Evolutionary conservation across 2,797 vertebrate genomes (phyloP).

Genomic region (Euthynnus affinis): DNA sequence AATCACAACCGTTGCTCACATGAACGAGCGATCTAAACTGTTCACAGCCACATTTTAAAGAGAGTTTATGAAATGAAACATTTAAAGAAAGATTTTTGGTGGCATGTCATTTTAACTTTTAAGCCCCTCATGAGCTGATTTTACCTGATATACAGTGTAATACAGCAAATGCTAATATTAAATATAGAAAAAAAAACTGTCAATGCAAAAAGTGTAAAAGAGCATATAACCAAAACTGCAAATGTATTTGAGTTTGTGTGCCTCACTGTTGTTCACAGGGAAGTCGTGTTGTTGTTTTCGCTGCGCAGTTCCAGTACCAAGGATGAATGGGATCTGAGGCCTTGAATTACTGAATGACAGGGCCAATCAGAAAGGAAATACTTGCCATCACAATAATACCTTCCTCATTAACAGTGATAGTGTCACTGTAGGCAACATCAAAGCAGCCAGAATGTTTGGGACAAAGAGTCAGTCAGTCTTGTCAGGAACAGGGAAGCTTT

Average conservation of each 20-base stretch:
- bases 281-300: not conserved
- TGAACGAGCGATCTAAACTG: too few relatives aligned
- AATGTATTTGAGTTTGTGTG: not conserved
- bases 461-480: conserved; percentile 37
- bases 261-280: not conserved
- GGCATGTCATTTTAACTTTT: too few relatives aligned
- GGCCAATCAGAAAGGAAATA: conserved; percentile 34
- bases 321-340: conserved; percentile 29
- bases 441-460: conserved; percentile 12
- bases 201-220: not conserved
- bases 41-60: too few relatives aligned
- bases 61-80: too few relatives aligned
- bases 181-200: too few relatives aligned
- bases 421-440: conserved; percentile 30
- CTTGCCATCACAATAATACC: conserved; percentile 21
- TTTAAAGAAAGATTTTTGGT: too few relatives aligned
- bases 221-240: not conserved
- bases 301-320: conserved; percentile 9
- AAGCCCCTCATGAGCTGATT: too few relatives aligned
- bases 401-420: conserved; percentile 43
- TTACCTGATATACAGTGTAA: too few relatives aligned
- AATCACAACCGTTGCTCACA: too few relatives aligned
- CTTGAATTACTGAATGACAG: conserved; percentile 44
- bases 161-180: too few relatives aligned
- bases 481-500: conserved; percentile 31